A percentile compares a stretch with the other conserved stretches of the same genome.
These are phyloP conservation scores for Pachypsylla venusta DNA, from an alignment of 1,140 invertebrate species.

Conservation along the genomic window DNA sequence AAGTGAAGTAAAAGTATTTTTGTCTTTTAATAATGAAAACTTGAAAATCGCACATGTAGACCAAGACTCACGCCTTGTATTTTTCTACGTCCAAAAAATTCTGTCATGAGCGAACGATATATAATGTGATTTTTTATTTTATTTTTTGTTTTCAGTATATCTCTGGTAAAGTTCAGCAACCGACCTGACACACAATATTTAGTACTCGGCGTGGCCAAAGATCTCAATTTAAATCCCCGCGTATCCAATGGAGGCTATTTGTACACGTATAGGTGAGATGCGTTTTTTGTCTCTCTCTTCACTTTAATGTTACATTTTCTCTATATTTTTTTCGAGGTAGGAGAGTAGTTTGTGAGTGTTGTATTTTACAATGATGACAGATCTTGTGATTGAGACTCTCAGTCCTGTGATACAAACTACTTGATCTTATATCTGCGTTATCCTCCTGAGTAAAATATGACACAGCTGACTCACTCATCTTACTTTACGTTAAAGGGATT, in stretches of 20 bases:
- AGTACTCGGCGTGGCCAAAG: conserved; percentile 78
- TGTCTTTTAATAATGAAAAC: too few species aligned
- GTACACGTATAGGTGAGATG: conserved; percentile 64
- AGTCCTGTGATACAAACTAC: not conserved
- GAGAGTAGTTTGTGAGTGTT: too few species aligned
- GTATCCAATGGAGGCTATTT: conserved; percentile 63
- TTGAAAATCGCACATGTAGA: too few species aligned
- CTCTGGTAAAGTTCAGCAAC: conserved; percentile 53
- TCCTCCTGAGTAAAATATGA: conserved; percentile 7
- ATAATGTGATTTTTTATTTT: too few species aligned
- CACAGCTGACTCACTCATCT: too few species aligned
- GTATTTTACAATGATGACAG: conserved; percentile 8
- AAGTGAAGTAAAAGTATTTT: too few species aligned
- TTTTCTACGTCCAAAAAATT: too few species aligned
- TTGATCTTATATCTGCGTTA: conserved; percentile 6
- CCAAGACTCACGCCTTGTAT: too few species aligned
- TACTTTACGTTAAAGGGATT: too few species aligned
- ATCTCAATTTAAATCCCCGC: conserved; percentile 75
- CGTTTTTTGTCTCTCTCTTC: not conserved
- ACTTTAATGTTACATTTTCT: not conserved
- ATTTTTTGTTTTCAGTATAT: conserved; percentile 39
- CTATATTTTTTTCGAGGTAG: too few species aligned
- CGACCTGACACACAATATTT: conserved; percentile 56
- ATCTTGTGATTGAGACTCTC: conserved; percentile 3
- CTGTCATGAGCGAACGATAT: too few species aligned